Base-by-base conservation (phyloP, 2,113 vertebrate species). In the Varanus komodoensis region DNA sequence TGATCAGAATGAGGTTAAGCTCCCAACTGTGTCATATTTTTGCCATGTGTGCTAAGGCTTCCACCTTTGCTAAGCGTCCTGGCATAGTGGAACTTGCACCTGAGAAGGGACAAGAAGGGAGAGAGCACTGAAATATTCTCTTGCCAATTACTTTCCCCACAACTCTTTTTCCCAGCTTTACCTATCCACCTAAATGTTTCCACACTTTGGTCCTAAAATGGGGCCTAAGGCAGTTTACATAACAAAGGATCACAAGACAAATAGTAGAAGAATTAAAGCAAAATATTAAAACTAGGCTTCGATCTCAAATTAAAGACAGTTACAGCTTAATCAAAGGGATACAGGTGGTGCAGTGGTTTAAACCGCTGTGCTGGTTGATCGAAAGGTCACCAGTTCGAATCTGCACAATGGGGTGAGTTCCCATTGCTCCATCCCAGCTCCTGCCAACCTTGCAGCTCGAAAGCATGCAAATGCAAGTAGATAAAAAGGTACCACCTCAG, bases 1-100 rank as follows among this genome's bases (percentile, higher is more conserved):
- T 88, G 75, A 38, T 29, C 0, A 0, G 85, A 92, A 84, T 2
- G 74, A 91, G 91, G 92, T 88, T 90, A 93, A 90, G 89, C 64
- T 50, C n/a, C 83, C 52, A 82, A 57, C 52, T 82, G 29, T 64
- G 7, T 52, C n/a, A 85, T 32, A 52, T 17, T 73, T 17, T 48
- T 52, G 25, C 82, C 15, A 19, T 3, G 8, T 32, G 27, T 48
- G 69, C 27, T 4, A 48, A 84, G 29, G 4, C 21, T 64, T 25
- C 4, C 12, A 69, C 64, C 25, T 3, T 48, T 48, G 34, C 11
- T 48, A 69, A 48, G 82, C 27, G 29, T 19, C 44, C 44, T 52
- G 48, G 32, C n/a, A 73, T 5, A 21, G 3, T 8, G 19, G 11
- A 5, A 1, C 21, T 52, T 74, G 68, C 7, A n/a, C 38, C 9